A percentile compares a stretch with the other conserved stretches of the same genome.
phyloP scores from a whole-genome alignment of 2,113 vertebrate genomes.

The Eonycteris spelaea region DNA sequence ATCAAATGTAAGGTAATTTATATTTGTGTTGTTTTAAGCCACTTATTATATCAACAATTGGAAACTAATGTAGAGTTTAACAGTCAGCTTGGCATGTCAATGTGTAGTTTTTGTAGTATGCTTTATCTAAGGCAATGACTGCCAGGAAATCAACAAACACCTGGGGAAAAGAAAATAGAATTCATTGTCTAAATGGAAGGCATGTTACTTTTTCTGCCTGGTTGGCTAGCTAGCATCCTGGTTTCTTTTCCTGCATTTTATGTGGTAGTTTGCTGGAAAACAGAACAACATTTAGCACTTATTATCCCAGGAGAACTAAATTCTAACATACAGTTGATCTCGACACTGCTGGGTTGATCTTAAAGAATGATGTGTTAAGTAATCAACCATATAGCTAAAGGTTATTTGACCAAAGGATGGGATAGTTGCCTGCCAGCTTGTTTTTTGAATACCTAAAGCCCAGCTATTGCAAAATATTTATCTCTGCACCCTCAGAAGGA shows the following conservation, averaged over 20 bases:
- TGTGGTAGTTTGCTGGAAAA: constrained; percentile 66
- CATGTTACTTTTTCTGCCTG: constrained; percentile 75
- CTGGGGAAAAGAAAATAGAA: constrained; percentile 77
- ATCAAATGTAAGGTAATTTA: neutral
- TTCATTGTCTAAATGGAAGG: constrained; percentile 67
- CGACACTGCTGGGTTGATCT: constrained; percentile 11
- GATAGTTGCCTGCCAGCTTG: neutral
- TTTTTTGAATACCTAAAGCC: neutral
- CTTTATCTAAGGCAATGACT: constrained; percentile 66
- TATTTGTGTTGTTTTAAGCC: neutral
- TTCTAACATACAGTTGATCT: neutral
- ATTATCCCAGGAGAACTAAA: constrained; percentile 33
- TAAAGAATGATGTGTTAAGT: constrained; percentile 18
- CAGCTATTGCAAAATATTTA: neutral
- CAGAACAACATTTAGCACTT: constrained; percentile 67
- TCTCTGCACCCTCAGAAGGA: neutral
- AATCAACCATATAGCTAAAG: neutral
- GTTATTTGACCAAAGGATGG: neutral
- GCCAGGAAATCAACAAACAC: constrained; percentile 64
- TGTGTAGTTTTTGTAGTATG: constrained; percentile 73
- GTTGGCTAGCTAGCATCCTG: constrained; percentile 65
- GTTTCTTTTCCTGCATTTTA: constrained; percentile 74
- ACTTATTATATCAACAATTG: neutral
- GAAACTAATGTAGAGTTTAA: neutral
- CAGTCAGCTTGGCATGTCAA: neutral